Percentiles rank a stretch among this genome's conserved stretches.
Evolutionary conservation across 2,113 vertebrate genomes (phyloP).

Genomic region (Collichthys lucidus): DNA sequence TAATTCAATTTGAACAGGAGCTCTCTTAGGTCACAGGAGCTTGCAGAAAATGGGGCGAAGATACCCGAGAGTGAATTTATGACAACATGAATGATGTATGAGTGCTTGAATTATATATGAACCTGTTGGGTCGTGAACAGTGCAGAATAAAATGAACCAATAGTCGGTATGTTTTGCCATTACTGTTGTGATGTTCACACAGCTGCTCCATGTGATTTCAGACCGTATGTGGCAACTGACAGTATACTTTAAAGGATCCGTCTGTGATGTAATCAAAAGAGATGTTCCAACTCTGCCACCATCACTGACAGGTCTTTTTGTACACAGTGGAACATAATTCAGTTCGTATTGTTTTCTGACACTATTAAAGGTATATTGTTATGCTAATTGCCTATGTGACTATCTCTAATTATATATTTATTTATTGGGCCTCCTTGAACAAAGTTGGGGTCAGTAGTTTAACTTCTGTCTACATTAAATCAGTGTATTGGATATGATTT

Average conservation of each 20-base stretch:
- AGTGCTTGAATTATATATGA: conserved; percentile 16
- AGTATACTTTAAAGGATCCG: not conserved
- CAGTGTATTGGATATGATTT: not conserved
- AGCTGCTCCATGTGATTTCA: not conserved
- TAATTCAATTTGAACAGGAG: conserved; percentile 47
- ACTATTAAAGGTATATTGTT: not conserved
- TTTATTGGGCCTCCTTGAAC: not conserved
- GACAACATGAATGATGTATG: conserved; percentile 29
- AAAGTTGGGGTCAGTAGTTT: not conserved
- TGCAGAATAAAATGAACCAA: not conserved
- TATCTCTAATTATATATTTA: not conserved
- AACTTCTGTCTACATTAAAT: not conserved
- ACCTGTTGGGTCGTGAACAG: conserved; percentile 2
- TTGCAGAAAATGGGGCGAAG: not conserved
- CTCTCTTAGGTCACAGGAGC: conserved; percentile 12
- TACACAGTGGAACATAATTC: not conserved
- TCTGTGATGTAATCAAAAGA: not conserved
- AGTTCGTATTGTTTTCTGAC: not conserved
- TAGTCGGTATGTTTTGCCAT: not conserved
- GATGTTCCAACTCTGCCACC: not conserved
- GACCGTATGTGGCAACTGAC: not conserved
- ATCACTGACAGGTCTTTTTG: not conserved
- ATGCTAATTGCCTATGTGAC: not conserved
- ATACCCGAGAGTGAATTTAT: conserved; percentile 5
- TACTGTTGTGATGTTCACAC: not conserved